Evolutionary conservation across 2,797 vertebrate species (phyloP).

Genomic region (Neoniphon sammara): DNA sequence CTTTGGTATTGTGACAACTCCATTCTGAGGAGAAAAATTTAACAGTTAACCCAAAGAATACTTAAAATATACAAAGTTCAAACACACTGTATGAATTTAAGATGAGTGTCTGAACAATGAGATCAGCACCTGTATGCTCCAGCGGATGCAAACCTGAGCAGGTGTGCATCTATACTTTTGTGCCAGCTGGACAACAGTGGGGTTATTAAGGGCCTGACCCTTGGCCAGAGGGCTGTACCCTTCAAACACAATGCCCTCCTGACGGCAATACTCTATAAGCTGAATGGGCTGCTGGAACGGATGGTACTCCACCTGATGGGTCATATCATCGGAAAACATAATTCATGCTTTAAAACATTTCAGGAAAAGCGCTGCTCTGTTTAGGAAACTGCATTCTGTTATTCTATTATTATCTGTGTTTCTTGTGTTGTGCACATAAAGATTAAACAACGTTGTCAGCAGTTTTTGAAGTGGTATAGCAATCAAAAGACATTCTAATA

Average conservation of each 20-base stretch:
- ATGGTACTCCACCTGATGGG: constrained; percentile 83
- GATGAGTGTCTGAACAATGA: neutral
- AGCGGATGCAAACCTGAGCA: constrained; percentile 84
- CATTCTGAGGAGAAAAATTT: constrained; percentile 78
- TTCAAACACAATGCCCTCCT: constrained; percentile 83
- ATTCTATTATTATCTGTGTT: too few species aligned
- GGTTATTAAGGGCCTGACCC: constrained; percentile 79
- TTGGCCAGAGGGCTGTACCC: constrained; percentile 86
- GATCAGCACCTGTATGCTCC: constrained; percentile 82
- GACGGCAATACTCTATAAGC: constrained; percentile 80
- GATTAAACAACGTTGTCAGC: too few species aligned
- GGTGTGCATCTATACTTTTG: constrained; percentile 80
- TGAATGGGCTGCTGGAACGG: constrained; percentile 85
- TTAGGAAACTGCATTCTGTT: too few species aligned
- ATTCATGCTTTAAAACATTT: too few species aligned
- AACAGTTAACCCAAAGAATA: too few species aligned
- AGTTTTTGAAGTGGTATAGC: too few species aligned
- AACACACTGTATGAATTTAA: too few species aligned
- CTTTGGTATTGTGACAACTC: constrained; percentile 87
- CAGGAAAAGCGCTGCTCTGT: too few species aligned
- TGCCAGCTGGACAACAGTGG: constrained; percentile 76
- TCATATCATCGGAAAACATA: neutral
- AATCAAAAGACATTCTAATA: too few species aligned
- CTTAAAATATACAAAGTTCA: too few species aligned
- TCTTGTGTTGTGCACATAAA: too few species aligned